These are phyloP conservation scores for Cladopsammia gracilis DNA, from an alignment of 64 coral and sea anemone species.

Conservation along the genomic window DNA sequence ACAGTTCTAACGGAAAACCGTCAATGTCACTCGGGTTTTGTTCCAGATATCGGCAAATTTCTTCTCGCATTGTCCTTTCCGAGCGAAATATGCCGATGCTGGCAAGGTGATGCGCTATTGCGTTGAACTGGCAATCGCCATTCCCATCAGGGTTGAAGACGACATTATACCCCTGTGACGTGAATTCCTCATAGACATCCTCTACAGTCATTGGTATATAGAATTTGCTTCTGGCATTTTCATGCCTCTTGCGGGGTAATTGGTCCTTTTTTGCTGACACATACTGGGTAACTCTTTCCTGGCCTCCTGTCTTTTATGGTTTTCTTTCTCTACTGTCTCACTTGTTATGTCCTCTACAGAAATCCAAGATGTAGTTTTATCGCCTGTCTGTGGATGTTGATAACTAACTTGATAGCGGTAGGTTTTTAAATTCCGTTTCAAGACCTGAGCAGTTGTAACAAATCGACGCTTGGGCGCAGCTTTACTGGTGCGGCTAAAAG, in stretches of 20 bases:
- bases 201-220: constrained; percentile 49
- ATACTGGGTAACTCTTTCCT: constrained; percentile 54
- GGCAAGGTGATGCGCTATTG: constrained; percentile 1
- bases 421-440: constrained; percentile 30
- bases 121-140: constrained; percentile 5
- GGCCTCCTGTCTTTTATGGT: constrained; percentile 31
- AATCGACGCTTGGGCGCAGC: constrained; percentile 53
- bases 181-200: constrained; percentile 62
- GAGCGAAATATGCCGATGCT: constrained; percentile 16
- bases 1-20: constrained; percentile 35
- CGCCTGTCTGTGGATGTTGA: neutral
- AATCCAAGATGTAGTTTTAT: constrained; percentile 30
- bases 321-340: constrained; percentile 41
- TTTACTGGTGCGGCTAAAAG: too few relatives aligned
- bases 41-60: constrained; percentile 21
- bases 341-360: constrained; percentile 75
- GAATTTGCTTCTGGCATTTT: constrained; percentile 47
- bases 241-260: constrained; percentile 5
- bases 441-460: constrained; percentile 26
- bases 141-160: constrained; percentile 25
- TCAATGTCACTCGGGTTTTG: constrained; percentile 7
- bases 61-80: constrained; percentile 13
- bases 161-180: constrained; percentile 10
- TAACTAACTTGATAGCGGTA: constrained; percentile 51
- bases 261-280: too few relatives aligned